Base-by-base conservation (phyloP, 1,140 invertebrate genomes). In the Cryptotermes secundus region DNA sequence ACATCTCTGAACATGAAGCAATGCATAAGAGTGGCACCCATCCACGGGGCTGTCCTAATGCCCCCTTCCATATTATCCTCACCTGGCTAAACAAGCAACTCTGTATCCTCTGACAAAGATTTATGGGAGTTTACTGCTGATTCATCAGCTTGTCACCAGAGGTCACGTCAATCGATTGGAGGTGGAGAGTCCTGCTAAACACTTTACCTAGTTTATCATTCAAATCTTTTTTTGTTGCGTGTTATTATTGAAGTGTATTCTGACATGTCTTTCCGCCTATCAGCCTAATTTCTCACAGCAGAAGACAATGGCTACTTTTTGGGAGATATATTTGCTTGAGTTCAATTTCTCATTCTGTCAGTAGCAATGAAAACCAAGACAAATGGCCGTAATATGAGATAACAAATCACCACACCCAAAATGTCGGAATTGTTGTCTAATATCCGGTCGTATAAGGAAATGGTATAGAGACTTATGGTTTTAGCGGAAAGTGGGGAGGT, bases 321-420 rank as follows among this genome's bases (percentile, higher is more conserved):
- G 31, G 59, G n/a, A 59, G 38, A 24, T 59, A 9, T 72, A 72
- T 72, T 31, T 72, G n/a, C n/a, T 16, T 72, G 26, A 72, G 59
- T 72, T 72, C 59, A 72, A 72, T 72, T 72, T 72, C 59, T 72
- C 59, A 72, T 72, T 72, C 59, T 72, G 59, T 72, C 59, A 72
- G 59, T 31, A 72, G n/a, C n/a, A 72, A 14, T 1, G 59, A 26
- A 72, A 72, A 72, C n/a, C 59, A 72, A 72, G 59, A 72, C 59
- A 72, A 72, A 72, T 72, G n/a, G 6, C 59, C 59, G 59, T 72
- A 72, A 72, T 72, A 72, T n/a, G 59, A 72, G 59, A 72, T 72
- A 72, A 72, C 59, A 72, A 72, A 72, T 72, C 59, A 26, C 59
- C 59, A 72, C 59, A 72, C 59, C 59, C 59, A 72, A 72, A 72